A percentile compares a stretch with the other conserved stretches of the same genome.
phyloP scores from a whole-genome alignment of 2,113 vertebrate genomes.

The Coturnix japonica region DNA sequence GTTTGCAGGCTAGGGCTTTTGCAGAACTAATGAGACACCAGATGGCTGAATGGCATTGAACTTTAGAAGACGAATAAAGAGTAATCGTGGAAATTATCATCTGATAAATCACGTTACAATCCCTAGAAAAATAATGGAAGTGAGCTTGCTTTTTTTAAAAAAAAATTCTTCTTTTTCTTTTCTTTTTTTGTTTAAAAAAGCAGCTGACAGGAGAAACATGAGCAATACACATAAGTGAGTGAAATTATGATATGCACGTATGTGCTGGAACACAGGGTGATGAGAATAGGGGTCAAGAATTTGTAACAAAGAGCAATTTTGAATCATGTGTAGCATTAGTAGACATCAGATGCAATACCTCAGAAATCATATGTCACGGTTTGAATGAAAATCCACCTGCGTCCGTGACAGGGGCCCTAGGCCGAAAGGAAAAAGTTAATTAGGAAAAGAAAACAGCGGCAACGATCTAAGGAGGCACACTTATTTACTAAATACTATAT shows the following conservation, averaged over 20 bases:
- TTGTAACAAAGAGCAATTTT: not conserved
- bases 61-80: constrained; percentile 56
- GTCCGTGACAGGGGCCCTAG: too few species aligned
- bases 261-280: not conserved
- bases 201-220: constrained; percentile 11
- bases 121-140: constrained; percentile 19
- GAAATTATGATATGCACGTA: not conserved
- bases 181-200: not conserved
- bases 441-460: too few species aligned
- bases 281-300: not conserved
- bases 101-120: constrained; percentile 42
- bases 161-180: not conserved
- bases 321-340: not conserved
- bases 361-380: too few species aligned
- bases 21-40: constrained; percentile 53
- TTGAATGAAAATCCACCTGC: too few species aligned
- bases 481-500: too few species aligned
- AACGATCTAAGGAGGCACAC: too few species aligned
- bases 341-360: not conserved
- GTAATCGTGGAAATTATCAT: constrained; percentile 38
- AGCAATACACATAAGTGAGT: not conserved
- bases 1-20: constrained; percentile 23
- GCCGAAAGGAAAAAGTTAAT: too few species aligned
- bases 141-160: not conserved
- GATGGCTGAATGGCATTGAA: constrained; percentile 57